Evolutionary conservation across 2,797 vertebrate genomes (phyloP), one percentile per base, ranked within the genome.

Genomic region (Eulemur rubriventer): DNA sequence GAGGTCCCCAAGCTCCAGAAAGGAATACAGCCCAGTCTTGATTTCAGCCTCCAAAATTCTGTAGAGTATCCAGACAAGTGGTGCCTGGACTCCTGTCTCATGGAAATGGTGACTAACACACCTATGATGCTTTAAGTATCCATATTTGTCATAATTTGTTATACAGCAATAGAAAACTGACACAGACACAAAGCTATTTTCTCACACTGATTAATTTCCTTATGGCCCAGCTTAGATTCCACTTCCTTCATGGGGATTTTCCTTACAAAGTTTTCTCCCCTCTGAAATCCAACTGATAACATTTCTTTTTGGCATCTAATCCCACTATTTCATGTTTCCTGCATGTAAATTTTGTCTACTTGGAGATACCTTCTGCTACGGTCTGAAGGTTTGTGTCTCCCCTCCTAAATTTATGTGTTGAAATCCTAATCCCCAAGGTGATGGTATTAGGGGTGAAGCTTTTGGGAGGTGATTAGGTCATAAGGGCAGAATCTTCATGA

Each of bases 281-380:
- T 90, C 69, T 89, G 65, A 97, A 94, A 84, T 65, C 43, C 52
- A 84, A 10, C 6, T 38, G 28, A 28, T 72, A 65, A 46, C 50
- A 79, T 75, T 55, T 48, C 26, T 69, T 72, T 83, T 82, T 61
- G 43, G 24, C 43, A 78, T 67, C 41, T 69, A 28, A 78, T 72
- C 43, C 79, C 55, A 69, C 83, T 92, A 35, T 85, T 95, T 89
- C 69, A 86, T 28, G 67, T 89, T 89, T 94, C 57, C 80, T 43
- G 12, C 57, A 78, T 50, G 28, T 35, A 73, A 43, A 50, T 59
- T 80, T 79, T 86, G 20, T 72, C 26, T 86, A 67, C 35, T 41
- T 55, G 28, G 11, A 80, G 43, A 79, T 35, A 67, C 28, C 78
- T 50, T 30, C 72, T 59, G 33, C 73, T 24, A 14, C 12, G 7